A percentile compares a stretch with the other conserved stretches of the same genome.
These are phyloP conservation scores for Cavia porcellus DNA, from an alignment of 2,113 vertebrate genomes.

Conservation along the genomic window DNA sequence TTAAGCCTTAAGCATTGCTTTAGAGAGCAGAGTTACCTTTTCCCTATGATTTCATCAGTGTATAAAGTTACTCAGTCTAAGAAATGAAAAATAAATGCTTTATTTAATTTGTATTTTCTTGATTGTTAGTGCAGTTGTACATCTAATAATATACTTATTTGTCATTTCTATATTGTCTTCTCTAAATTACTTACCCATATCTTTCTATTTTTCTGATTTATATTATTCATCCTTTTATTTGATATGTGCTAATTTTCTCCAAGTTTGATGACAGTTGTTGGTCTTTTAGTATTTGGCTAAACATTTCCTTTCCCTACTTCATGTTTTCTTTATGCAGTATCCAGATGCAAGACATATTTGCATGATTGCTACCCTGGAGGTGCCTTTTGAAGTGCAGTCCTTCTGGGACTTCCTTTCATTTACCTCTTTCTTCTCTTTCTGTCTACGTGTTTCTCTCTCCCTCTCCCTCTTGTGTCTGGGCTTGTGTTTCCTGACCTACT, in stretches of 20 bases:
- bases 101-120: slow-evolving; percentile 34
- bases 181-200: background rate
- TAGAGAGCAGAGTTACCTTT: background rate
- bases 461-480: background rate
- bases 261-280: background rate
- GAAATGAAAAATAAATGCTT: slow-evolving; percentile 5
- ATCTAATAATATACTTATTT: background rate
- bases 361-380: background rate
- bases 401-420: background rate
- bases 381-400: background rate
- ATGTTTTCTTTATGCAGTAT: background rate
- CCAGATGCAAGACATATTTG: background rate
- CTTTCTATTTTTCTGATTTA: background rate
- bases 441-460: background rate
- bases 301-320: slow-evolving; percentile 18
- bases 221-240: background rate
- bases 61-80: background rate
- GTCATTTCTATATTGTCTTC: background rate
- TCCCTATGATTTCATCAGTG: background rate
- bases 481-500: background rate
- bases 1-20: background rate
- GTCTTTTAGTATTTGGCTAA: background rate
- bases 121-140: background rate
- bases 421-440: background rate
- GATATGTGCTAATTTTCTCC: background rate